Conservation (phyloP, 2,797 vertebrate genomes). For the Etheostoma perlongum region DNA sequence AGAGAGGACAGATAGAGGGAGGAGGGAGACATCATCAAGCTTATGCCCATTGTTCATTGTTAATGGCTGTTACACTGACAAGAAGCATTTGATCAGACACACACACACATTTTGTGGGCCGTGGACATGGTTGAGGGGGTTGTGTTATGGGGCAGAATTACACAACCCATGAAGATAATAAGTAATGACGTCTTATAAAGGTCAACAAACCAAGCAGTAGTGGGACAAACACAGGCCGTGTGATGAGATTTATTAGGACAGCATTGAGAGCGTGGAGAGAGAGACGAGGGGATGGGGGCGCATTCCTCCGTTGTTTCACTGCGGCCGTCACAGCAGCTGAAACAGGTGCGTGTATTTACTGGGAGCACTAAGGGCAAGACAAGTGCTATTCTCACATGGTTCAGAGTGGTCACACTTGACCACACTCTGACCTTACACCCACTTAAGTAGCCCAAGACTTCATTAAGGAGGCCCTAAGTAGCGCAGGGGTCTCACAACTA, state of each 20-base stretch:
- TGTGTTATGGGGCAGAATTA: conserved; percentile 66
- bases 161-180: conserved; percentile 75
- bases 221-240: conserved; percentile 62
- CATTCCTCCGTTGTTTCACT: conserved; percentile 59
- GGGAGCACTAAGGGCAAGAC: conserved; percentile 53
- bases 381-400: conserved; percentile 73
- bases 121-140: conserved; percentile 48
- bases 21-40: conserved; percentile 65
- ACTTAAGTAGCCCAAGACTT: conserved; percentile 54
- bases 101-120: conserved; percentile 48
- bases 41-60: conserved; percentile 71
- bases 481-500: conserved; percentile 53
- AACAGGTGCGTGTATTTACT: conserved; percentile 78
- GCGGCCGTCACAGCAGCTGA: conserved; percentile 65
- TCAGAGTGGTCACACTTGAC: conserved; percentile 74
- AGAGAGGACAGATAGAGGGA: conserved; percentile 48
- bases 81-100: conserved; percentile 72
- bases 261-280: conserved; percentile 45
- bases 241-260: conserved; percentile 80
- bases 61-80: conserved; percentile 77
- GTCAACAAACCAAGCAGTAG: conserved; percentile 80
- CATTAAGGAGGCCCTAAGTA: conserved; percentile 61
- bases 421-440: conserved; percentile 65
- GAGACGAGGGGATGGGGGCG: not conserved
- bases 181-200: conserved; percentile 75